Conservation (phyloP, 2,113 vertebrate species). For the Natator depressus region DNA sequence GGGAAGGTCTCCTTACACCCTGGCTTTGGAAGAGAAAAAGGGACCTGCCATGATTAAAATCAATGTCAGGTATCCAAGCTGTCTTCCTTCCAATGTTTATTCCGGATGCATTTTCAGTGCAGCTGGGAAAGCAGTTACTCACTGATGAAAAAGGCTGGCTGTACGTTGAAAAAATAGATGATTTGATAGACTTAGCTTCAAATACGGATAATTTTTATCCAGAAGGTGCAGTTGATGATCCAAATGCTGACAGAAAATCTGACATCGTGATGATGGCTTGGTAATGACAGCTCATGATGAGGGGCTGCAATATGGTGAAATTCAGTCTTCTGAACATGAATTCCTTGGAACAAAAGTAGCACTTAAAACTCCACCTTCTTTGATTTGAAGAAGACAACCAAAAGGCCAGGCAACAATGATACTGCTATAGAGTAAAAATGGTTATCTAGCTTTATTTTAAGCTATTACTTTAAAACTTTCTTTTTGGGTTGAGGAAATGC, state of each 20-base stretch:
- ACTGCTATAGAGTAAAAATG: neutral
- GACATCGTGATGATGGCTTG: neutral
- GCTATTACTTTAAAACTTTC: neutral
- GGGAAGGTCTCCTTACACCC: neutral
- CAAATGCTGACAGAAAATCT: neutral
- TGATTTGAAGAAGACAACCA: neutral
- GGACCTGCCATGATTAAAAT: slow-evolving; percentile 22
- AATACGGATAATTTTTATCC: neutral
- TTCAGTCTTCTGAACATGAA: neutral
- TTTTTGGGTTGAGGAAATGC: neutral
- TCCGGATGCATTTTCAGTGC: slow-evolving; percentile 24
- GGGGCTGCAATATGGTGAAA: neutral
- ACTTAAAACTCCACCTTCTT: neutral
- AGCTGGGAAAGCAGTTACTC: slow-evolving; percentile 45
- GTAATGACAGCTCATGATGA: neutral
- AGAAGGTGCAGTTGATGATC: neutral
- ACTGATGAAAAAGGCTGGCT: neutral
- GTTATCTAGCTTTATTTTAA: neutral
- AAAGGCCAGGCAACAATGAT: neutral
- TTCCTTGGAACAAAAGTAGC: neutral
- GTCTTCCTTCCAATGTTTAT: slow-evolving; percentile 24
- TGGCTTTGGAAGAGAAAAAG: neutral
- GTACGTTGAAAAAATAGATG: neutral
- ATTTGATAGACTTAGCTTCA: slow-evolving; percentile 18
- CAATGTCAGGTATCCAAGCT: neutral